A percentile compares a stretch with the other conserved stretches of the same genome.
These are phyloP conservation scores for Campylomormyrus tamandua DNA, from an alignment of 2,113 vertebrate species.

Conservation along the genomic window DNA sequence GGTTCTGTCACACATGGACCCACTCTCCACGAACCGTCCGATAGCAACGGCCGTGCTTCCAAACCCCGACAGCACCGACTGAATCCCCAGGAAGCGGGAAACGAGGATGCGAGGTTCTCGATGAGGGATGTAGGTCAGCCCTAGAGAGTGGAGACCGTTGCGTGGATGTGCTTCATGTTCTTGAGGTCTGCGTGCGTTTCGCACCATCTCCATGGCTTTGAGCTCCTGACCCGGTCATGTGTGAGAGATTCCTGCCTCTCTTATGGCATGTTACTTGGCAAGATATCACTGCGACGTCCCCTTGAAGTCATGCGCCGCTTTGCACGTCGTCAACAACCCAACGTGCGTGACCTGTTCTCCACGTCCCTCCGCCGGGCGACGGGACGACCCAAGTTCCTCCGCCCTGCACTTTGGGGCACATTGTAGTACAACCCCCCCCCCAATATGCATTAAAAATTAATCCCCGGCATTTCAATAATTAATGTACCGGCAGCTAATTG, in stretches of 20 bases:
- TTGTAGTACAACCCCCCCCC: slow-evolving; percentile 36
- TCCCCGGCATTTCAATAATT: slow-evolving; percentile 39
- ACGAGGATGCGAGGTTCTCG: neutral
- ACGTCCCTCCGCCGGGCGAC: neutral
- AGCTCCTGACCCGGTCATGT: neutral
- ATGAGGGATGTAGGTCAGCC: neutral
- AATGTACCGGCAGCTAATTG: slow-evolving; percentile 40
- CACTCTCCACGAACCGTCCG: neutral
- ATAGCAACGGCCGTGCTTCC: neutral
- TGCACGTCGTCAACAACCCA: neutral
- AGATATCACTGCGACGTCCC: neutral
- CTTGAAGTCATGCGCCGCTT: neutral
- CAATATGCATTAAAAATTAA: slow-evolving; percentile 41
- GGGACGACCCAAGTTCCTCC: slow-evolving; percentile 19
- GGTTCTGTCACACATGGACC: neutral
- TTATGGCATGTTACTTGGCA: neutral
- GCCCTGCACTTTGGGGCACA: slow-evolving; percentile 27
- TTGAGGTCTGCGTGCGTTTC: neutral
- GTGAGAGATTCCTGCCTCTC: neutral
- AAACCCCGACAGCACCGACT: neutral
- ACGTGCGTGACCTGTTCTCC: neutral
- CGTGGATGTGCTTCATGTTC: neutral
- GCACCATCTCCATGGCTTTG: neutral
- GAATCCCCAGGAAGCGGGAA: neutral
- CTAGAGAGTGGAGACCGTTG: neutral